A percentile compares a stretch with the other conserved stretches of the same genome.
These are phyloP conservation scores for Eupeodes luniger DNA, from an alignment of 2,888 invertebrate genomes.

Conservation along the genomic window DNA sequence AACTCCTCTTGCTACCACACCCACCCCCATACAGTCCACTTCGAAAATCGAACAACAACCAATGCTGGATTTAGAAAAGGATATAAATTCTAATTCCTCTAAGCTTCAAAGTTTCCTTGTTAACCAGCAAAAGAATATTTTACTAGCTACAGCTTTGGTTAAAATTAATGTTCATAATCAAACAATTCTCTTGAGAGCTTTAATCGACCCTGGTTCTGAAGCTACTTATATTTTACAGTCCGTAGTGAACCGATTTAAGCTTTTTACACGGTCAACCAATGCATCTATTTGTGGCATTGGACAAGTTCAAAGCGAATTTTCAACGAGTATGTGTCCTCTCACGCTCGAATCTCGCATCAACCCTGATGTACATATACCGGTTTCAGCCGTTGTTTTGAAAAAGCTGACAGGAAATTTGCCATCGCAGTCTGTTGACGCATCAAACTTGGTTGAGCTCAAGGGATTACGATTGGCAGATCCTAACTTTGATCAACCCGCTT, in stretches of 20 bases:
- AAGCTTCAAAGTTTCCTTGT: constrained; percentile 9
- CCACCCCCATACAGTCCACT: constrained; percentile 22
- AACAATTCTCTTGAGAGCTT: constrained; percentile 13
- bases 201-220: constrained; percentile 12
- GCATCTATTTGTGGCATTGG: too few species aligned
- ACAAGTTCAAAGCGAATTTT: too few species aligned
- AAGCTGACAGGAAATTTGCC: constrained; percentile 33
- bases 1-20: background rate
- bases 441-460: too few species aligned
- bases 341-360: constrained; percentile 2
- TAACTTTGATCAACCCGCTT: too few species aligned
- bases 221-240: background rate
- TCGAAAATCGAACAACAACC: background rate
- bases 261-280: too few species aligned
- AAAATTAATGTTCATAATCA: constrained; percentile 21
- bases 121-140: constrained; percentile 8
- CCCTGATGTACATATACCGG: background rate
- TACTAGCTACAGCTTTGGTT: constrained; percentile 23
- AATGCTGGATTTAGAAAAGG: background rate
- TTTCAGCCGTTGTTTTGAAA: constrained; percentile 12
- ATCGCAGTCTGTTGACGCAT: too few species aligned
- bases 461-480: too few species aligned
- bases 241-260: background rate
- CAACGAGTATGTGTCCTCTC: too few species aligned
- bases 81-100: background rate